Percentiles rank a stretch among this genome's conserved stretches.
Evolutionary conservation across 2,113 vertebrate species (phyloP).

Genomic region (Zosterops pallidus): DNA sequence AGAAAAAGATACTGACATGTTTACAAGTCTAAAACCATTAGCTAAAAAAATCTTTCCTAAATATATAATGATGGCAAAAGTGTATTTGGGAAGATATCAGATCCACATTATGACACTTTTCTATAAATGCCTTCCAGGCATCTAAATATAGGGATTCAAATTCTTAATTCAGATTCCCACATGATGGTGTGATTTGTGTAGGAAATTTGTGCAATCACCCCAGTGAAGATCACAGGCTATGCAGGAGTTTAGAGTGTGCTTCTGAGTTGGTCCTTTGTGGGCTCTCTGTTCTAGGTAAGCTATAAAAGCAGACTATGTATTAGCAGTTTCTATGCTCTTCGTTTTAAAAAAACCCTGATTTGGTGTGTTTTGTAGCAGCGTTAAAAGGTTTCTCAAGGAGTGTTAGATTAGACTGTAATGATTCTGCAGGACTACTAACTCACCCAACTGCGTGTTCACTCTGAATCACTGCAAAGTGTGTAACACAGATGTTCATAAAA

Average conservation of each 20-base stretch:
- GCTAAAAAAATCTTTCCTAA: neutral
- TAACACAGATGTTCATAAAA: neutral
- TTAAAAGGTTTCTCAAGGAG: neutral
- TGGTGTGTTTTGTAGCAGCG: neutral
- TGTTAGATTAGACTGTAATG: neutral
- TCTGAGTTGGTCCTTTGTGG: neutral
- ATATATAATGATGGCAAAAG: slow-evolving; percentile 7
- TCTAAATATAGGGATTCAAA: neutral
- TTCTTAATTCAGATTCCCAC: neutral
- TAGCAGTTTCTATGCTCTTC: neutral
- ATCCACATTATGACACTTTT: neutral
- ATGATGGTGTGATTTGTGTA: neutral
- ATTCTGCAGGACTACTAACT: neutral
- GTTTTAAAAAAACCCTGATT: neutral
- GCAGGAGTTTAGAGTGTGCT: neutral
- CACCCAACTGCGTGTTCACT: neutral
- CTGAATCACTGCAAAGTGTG: neutral
- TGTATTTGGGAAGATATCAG: neutral
- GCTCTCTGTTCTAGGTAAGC: neutral
- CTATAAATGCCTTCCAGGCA: slow-evolving; percentile 14
- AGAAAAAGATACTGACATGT: neutral
- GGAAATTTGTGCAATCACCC: neutral
- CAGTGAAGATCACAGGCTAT: neutral
- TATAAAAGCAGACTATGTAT: neutral
- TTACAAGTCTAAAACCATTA: slow-evolving; percentile 10